Evolutionary conservation across 2,888 invertebrate species (phyloP).

Genomic region (Lissonota sp.): DNA sequence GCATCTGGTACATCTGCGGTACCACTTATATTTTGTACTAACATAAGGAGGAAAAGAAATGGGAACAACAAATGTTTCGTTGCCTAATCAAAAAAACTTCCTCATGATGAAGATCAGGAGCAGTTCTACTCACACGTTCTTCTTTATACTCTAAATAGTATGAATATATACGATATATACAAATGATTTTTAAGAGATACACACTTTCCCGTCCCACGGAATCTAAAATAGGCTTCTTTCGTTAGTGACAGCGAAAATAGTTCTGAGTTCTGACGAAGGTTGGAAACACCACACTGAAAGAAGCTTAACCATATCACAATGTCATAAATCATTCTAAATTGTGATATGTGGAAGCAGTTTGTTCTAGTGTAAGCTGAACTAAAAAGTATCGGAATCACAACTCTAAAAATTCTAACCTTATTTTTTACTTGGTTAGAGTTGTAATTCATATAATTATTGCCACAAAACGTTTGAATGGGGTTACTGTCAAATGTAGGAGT

Average conservation of each 20-base stretch:
- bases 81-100: slow-evolving; percentile 62
- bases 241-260: not conserved
- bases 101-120: slow-evolving; percentile 35
- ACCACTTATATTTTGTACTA: slow-evolving; percentile 28
- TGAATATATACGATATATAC: slow-evolving; percentile 21
- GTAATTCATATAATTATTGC: too few species aligned
- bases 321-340: too few species aligned
- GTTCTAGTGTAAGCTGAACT: too few species aligned
- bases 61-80: slow-evolving; percentile 40
- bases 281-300: too few species aligned
- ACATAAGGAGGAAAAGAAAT: slow-evolving; percentile 9
- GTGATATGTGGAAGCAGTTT: too few species aligned
- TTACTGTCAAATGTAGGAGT: too few species aligned
- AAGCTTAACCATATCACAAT: too few species aligned
- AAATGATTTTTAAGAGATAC: slow-evolving; percentile 11
- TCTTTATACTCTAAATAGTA: slow-evolving; percentile 33
- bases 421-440: too few species aligned
- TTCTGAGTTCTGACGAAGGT: too few species aligned
- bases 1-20: slow-evolving; percentile 52
- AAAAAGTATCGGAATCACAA: too few species aligned
- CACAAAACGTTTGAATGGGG: too few species aligned
- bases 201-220: not conserved
- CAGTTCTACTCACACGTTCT: slow-evolving; percentile 36
- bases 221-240: not conserved
- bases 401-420: too few species aligned